A percentile compares a stretch with the other conserved stretches of the same genome.
These are phyloP conservation scores for Nasonia giraulti DNA, from an alignment of 1,140 invertebrate species.

Conservation along the genomic window DNA sequence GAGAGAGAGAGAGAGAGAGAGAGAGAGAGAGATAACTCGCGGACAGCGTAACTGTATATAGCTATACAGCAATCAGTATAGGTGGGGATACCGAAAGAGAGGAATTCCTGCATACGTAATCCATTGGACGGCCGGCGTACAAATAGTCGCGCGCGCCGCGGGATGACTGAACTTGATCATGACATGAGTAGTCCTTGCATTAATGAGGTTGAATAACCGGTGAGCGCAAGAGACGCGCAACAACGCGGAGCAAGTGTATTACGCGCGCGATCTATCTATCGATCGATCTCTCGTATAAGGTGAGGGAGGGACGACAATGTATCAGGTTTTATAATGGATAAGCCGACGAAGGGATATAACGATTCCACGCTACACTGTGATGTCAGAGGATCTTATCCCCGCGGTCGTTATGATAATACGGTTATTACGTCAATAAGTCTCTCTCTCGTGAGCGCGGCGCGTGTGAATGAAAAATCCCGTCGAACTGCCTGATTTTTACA, in stretches of 20 bases:
- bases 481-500: slow-evolving; percentile 27
- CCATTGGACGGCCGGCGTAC: slow-evolving; percentile 39
- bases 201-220: slow-evolving; percentile 52
- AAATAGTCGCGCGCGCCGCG: slow-evolving; percentile 54
- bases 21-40: background rate
- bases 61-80: background rate
- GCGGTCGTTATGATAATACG: too few species aligned
- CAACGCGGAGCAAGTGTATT: too few species aligned
- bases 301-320: too few species aligned
- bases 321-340: too few species aligned
- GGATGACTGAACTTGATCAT: slow-evolving; percentile 64
- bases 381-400: background rate
- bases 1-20: too few species aligned
- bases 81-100: slow-evolving; percentile 49
- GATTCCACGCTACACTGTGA: background rate
- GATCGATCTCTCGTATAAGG: too few species aligned
- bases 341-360: slow-evolving; percentile 11
- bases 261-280: background rate
- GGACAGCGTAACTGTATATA: background rate
- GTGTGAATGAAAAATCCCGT: slow-evolving; percentile 2
- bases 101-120: slow-evolving; percentile 72
- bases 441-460: too few species aligned
- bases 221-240: background rate
- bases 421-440: background rate
- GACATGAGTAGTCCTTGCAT: slow-evolving; percentile 47